Conservation (phyloP, 1,140 invertebrate genomes). For the Brachionus plicatilis region DNA sequence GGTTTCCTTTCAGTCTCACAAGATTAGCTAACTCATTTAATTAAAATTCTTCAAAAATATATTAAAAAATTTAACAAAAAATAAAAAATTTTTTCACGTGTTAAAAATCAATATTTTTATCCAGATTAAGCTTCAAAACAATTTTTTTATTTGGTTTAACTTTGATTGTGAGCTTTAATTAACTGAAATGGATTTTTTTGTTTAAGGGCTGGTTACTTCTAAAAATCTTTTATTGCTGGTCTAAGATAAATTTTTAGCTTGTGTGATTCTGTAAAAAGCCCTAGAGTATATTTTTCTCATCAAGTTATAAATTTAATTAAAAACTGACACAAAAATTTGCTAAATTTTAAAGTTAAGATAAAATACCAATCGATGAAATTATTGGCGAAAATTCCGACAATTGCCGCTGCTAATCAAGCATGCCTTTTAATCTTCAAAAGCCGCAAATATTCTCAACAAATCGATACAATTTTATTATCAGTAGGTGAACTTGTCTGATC, state of each 20-base stretch:
- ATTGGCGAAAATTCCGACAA: background rate
- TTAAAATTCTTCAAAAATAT: background rate
- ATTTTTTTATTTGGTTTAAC: background rate
- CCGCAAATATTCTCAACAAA: background rate
- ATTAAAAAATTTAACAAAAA: background rate
- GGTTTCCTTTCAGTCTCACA: background rate
- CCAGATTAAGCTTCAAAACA: background rate
- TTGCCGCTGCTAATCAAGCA: background rate
- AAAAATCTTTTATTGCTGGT: background rate
- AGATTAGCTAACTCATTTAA: background rate
- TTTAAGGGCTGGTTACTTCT: background rate
- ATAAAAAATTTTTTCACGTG: background rate
- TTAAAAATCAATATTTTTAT: background rate
- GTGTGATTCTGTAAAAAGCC: background rate
- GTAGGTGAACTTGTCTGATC: background rate
- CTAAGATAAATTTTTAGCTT: background rate
- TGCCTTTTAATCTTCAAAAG: background rate
- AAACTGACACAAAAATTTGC: background rate
- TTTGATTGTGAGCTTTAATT: background rate
- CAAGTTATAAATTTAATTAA: background rate
- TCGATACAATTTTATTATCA: background rate
- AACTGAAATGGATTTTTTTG: background rate
- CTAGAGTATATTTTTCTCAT: background rate
- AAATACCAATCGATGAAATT: background rate
- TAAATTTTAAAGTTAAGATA: background rate